Conservation (phyloP, 2,113 vertebrate genomes). For the Labrus mixtus region DNA sequence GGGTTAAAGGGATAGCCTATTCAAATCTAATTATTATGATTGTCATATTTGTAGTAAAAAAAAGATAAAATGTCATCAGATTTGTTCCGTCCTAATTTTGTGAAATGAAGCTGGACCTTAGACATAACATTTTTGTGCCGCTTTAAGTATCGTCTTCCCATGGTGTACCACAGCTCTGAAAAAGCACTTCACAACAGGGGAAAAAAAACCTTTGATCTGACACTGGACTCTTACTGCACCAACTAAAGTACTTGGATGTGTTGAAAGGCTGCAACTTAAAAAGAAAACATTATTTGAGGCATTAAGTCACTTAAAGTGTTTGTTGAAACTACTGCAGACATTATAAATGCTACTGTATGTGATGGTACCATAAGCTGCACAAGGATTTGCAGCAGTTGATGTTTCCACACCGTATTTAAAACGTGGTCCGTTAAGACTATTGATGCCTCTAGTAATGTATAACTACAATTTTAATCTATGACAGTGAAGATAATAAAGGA, state of each 20-base stretch:
- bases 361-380: constrained; percentile 61
- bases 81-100: constrained; percentile 70
- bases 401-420: constrained; percentile 64
- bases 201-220: constrained; percentile 57
- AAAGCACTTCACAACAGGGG: constrained; percentile 60
- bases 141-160: constrained; percentile 56
- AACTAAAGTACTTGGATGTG: constrained; percentile 71
- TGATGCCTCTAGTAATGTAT: constrained; percentile 75
- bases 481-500: constrained; percentile 79
- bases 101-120: constrained; percentile 58
- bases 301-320: constrained; percentile 59
- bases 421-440: constrained; percentile 59
- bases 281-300: constrained; percentile 66
- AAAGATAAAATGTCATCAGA: constrained; percentile 45
- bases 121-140: constrained; percentile 19
- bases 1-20: constrained; percentile 62
- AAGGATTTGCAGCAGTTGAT: constrained; percentile 42
- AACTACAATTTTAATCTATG: constrained; percentile 77
- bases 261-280: constrained; percentile 56
- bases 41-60: constrained; percentile 77
- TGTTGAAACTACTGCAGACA: constrained; percentile 65
- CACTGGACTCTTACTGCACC: constrained; percentile 73
- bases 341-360: constrained; percentile 64
- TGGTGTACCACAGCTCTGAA: constrained; percentile 38
- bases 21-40: constrained; percentile 66